Base-by-base conservation (phyloP, 2,113 vertebrate species). In the Lophura nycthemera region DNA sequence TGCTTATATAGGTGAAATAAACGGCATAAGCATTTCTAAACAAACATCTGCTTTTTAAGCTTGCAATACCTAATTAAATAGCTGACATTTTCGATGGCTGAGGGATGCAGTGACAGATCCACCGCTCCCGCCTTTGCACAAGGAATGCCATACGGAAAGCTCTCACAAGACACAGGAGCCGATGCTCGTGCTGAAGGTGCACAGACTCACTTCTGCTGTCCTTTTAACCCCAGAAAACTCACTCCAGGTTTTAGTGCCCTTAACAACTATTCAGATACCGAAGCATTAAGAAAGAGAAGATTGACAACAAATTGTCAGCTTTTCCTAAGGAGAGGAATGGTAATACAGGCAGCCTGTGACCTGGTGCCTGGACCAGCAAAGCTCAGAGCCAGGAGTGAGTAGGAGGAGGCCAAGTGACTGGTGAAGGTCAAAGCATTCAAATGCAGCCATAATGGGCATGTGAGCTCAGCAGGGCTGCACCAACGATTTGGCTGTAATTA, bases 61-160 rank as follows among this genome's bases (percentile, higher is more conserved):
- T 77, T 43, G 56, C 83, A 93, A 61, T 57, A 64, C 1, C 38
- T 77, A 24, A 56, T 64, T 38, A 56, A 83, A 38, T 12, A 81
- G 5, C 34, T 71, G 64, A 14, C 38, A 40, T 50, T 30, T 61
- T 32, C 50, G 29, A 34, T 32, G 54, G 13, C 59, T 64, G 60
- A 0, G 3, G 42, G 63, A 3, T 52, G 54, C 40, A 42, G 48
- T n/a, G 54, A 24, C 66, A 70, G 54, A 67, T 94, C 56, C 8
- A 1, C 43, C 36, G 72, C 86, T 71, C 52, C 81, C 5, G 29
- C 47, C 40, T 72, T 0, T 0, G 14, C 3, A 2, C 27, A 1
- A 14, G 0, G 1, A 13, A 6, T 3, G 16, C 32, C 0, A 0
- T 1, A 25, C 0, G 0, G 15, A 78, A 72, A 66, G 17, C 8